Base-by-base conservation (phyloP, 2,888 invertebrate species). In the Liodrosophila aerea region DNA sequence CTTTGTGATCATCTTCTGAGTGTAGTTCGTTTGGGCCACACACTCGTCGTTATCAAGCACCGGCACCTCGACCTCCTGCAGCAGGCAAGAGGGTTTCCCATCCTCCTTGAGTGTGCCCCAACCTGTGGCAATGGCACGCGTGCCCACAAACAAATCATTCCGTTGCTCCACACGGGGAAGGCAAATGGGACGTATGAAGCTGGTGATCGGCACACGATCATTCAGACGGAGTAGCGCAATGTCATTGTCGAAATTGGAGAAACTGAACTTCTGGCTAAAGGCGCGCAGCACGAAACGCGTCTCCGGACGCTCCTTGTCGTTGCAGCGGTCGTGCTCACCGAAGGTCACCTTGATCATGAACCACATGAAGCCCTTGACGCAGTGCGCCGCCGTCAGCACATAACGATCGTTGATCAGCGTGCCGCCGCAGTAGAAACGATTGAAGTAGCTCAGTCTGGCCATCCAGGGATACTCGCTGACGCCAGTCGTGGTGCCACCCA, bases 301-400 rank as follows among this genome's bases (percentile, higher is more conserved):
- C 89, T 96, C 96, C 0, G 95, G 94, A 43, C 93, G 92, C 40
- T 90, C 90, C 36, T 93, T 93, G 47, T 94, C 93, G 78, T 93
- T 93, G 90, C 96, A 96, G 40, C 95, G 93, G 90, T 97, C 94
- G 88, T 96, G 96, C 88, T 96, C 96, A 0, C 96, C 96, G 78
- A 96, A 95, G 9, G 96, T 95, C 67, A 96, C 95, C 90, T 95
- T 95, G 88, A 96, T 95, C 95, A 96, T 95, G 90, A 96, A 96
- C 96, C 96, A 96, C 95, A 96, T 95, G 89, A 96, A 96, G 71
- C 96, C 96, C 92, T 95, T 96, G 62, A 97, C 95, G 88, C 97
- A 97, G 88, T 97, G 97, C 0, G 96, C 96, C 0, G 97, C 97
- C 0, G 96, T 95, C 41, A 97, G 90, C 15, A 97, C 96, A 82